These are phyloP conservation scores for Platorchestia sp. DNA, from an alignment of 1,140 invertebrate genomes.

Conservation along the genomic window DNA sequence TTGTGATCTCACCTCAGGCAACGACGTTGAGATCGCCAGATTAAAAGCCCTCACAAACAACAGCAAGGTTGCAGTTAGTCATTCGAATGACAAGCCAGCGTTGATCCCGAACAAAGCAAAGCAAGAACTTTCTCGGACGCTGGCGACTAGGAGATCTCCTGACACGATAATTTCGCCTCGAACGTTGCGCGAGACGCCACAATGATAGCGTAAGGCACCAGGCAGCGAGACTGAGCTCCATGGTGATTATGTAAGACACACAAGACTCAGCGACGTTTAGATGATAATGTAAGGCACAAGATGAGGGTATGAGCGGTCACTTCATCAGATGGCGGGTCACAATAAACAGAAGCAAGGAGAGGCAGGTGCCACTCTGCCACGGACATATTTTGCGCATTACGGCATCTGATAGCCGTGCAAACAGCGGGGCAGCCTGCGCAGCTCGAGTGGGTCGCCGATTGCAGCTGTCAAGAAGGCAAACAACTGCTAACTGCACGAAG, in stretches of 20 bases:
- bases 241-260: neutral
- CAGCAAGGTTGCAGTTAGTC: neutral
- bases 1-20: neutral
- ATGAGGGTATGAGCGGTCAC: neutral
- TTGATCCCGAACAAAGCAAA: neutral
- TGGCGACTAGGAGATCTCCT: neutral
- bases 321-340: neutral
- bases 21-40: neutral
- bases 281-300: neutral
- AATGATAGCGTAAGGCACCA: neutral
- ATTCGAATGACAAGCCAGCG: neutral
- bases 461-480: neutral
- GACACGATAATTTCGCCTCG: neutral
- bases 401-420: constrained; percentile 5
- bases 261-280: neutral
- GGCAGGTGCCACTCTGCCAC: neutral
- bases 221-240: neutral
- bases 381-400: neutral
- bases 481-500: neutral
- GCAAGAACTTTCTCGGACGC: neutral
- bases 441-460: neutral
- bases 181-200: neutral
- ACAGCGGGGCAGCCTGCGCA: neutral
- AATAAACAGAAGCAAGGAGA: neutral
- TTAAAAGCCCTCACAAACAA: neutral